Evolutionary conservation across 2,888 invertebrate species (phyloP).

Genomic region (Synanthedon formicaeformis): DNA sequence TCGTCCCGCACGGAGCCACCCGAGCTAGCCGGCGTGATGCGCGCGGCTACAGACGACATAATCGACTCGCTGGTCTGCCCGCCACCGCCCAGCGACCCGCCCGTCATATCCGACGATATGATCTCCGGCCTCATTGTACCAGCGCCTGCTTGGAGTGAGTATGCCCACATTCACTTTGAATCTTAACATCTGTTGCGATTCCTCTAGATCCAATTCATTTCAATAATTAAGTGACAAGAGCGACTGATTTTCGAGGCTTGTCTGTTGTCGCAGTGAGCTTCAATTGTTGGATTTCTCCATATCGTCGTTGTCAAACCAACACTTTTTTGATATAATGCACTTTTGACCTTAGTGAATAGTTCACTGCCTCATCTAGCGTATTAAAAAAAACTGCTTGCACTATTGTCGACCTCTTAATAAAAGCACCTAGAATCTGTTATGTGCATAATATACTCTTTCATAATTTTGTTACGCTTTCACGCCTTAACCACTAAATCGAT

Average conservation of each 20-base stretch:
- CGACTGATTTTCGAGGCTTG: not conserved
- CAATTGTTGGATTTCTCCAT: too few species aligned
- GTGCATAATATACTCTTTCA: too few species aligned
- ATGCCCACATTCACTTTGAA: constrained; percentile 4
- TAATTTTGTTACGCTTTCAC: too few species aligned
- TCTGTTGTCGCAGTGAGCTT: not conserved
- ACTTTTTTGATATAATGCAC: too few species aligned
- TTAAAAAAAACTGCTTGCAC: too few species aligned
- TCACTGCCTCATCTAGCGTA: too few species aligned
- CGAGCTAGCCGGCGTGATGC: constrained; percentile 79
- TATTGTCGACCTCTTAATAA: too few species aligned
- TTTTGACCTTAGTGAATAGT: too few species aligned
- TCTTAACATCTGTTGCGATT: not conserved
- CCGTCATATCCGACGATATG: constrained; percentile 94
- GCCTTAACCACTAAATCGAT: too few species aligned
- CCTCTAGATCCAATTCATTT: too few species aligned
- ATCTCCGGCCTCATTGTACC: constrained; percentile 96
- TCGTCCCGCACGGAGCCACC: constrained; percentile 87
- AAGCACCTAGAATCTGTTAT: too few species aligned
- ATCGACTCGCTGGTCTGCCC: constrained; percentile 96
- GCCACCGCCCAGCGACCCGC: constrained; percentile 94
- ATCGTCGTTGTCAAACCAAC: too few species aligned
- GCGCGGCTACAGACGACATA: constrained; percentile 93
- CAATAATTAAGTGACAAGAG: not conserved
- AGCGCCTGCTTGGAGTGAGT: constrained; percentile 94